phyloP scores from a whole-genome alignment of 1,140 invertebrate genomes.

The Aricia agestis region DNA sequence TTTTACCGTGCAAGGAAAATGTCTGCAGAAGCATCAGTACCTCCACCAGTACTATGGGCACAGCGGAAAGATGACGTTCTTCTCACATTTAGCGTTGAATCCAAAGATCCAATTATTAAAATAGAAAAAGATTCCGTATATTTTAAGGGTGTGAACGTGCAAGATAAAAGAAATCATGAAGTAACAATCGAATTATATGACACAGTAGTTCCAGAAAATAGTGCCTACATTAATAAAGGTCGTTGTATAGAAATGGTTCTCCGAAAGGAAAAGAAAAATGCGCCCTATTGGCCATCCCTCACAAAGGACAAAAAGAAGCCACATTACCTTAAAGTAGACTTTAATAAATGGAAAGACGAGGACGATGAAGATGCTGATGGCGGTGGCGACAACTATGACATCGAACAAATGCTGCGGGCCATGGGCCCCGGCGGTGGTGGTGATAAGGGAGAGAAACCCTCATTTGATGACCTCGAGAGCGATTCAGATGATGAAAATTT shows the following conservation, averaged over 20 bases:
- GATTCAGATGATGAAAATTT: constrained; percentile 70
- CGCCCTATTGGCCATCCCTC: constrained; percentile 89
- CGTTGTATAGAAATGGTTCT: constrained; percentile 89
- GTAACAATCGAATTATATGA: constrained; percentile 89
- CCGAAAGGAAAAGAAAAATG: constrained; percentile 78
- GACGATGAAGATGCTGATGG: constrained; percentile 67
- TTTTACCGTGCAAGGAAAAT: constrained; percentile 34
- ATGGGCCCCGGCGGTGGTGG: constrained; percentile 55
- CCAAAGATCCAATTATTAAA: constrained; percentile 84
- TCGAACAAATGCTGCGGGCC: constrained; percentile 57
- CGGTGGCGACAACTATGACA: constrained; percentile 40
- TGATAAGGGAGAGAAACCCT: constrained; percentile 57
- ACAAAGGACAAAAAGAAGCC: constrained; percentile 92
- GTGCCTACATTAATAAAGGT: constrained; percentile 81
- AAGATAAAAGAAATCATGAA: constrained; percentile 90
- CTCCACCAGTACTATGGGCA: constrained; percentile 94
- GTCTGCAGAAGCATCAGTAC: constrained; percentile 72
- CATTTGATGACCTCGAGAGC: constrained; percentile 64
- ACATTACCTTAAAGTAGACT: constrained; percentile 98
- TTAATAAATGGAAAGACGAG: constrained; percentile 98
- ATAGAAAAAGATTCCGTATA: constrained; percentile 88
- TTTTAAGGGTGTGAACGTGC: constrained; percentile 90
- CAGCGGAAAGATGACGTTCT: constrained; percentile 89
- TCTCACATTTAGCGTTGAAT: constrained; percentile 92
- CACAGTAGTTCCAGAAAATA: constrained; percentile 88